Base-by-base conservation (phyloP, 1,140 invertebrate species). In the Calephelis virginiensis region DNA sequence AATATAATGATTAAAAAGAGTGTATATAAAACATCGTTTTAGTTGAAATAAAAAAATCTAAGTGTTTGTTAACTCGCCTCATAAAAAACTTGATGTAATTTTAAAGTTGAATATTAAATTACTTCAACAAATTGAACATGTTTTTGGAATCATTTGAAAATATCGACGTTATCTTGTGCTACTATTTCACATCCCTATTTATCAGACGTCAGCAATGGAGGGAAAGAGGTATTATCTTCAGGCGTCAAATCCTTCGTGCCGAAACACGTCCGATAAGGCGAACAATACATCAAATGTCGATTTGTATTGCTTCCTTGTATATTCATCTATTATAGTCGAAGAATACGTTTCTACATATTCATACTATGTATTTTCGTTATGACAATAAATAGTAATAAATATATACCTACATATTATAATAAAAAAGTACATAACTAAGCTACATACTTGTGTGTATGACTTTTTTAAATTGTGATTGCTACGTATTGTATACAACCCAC, bases 201-300 rank as follows among this genome's bases (percentile, higher is more conserved):
- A 62, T 56, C 66, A 64, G 68, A 59, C 73, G 70, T 71, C 64
- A 74, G 63, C 65, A 56, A 59, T 49, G 37, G 64, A 60, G 68
- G 66, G 65, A 72, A 70, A 72, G 70, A 72, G 61, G 68, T 68
- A 72, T 75, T 75, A 72, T 61, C 63, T 63, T 61, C 50, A 61
- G 64, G 63, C 64, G 65, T 64, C 65, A 62, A 67, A 70, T 61
- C 61, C 50, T 65, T 64, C 45, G 43, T 10, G 13, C 59, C 43
- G 60, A 66, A 67, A 67, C 69, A 70, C 67, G 65, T 67, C 46
- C 47, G 62, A 70, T 70, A 64, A 60, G 67, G 67, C 64, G 69
- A 63, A 69, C 64, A 72, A 66, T 69, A 72, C 64, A 72, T 67
- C 66, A 72, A 69, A 72, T 67, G 67, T 72, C 69, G 56, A 64